Base-by-base conservation (phyloP, 2,113 vertebrate genomes). In the Nothobranchius furzeri region DNA sequence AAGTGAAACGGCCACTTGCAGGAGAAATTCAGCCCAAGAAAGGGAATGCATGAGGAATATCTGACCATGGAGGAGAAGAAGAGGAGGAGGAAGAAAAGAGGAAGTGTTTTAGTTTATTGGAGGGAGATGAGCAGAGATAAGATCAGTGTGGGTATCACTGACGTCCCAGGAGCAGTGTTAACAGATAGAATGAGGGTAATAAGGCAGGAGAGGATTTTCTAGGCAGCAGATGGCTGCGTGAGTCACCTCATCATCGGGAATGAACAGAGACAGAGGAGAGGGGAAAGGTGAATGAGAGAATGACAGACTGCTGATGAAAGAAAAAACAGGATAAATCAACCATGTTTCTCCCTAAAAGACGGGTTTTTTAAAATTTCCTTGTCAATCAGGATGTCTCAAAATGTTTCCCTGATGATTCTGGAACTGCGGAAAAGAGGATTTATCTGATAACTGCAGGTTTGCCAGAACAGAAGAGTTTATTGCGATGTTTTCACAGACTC, bases 101-200 rank as follows among this genome's bases (percentile, higher is more conserved):
- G 50, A 9, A 37, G 48, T 30, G 47, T 35, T 61, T 55, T 3
- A 60, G 53, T 48, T 25, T 60, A 68, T n/a, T 12, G 35, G 30
- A 52, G 59, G 25, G 42, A 57, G 47, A 73, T 68, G 53, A 47
- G 64, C 8, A 48, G 56, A 46, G 75, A 57, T 49, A 6, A 25
- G 25, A 40, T 58, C 64, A 53, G 77, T 48, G 51, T 51, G 76
- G 57, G 73, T 64, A 75, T 83, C 64, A 4, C 7, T 54, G 68
- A 20, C 14, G 12, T 85, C 80, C 71, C 66, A 60, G 59, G 69
- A 80, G 78, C 40, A 35, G 51, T 15, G 51, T 84, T 89, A 64
- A 88, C 78, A 90, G 88, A 84, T 68, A 89, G 84, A 78, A 70
- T 56, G 50, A 78, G 84, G 76, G 64, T 75, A 82, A 90, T 87